phyloP scores from a whole-genome alignment of 2,888 invertebrate species.

The Ophion ventricosus region DNA sequence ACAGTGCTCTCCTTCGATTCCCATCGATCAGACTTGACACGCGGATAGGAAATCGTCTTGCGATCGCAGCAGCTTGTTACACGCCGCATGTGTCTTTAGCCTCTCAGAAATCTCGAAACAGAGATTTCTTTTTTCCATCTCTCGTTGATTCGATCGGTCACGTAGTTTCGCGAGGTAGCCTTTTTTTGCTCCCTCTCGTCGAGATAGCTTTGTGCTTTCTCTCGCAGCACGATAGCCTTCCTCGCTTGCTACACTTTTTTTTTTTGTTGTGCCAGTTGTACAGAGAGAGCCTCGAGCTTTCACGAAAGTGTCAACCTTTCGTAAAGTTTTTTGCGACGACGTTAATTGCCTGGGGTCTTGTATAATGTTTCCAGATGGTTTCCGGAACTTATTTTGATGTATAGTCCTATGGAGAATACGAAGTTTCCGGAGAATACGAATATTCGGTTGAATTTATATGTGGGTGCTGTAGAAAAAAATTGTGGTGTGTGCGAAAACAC shows the following conservation, averaged over 20 bases:
- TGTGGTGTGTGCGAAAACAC: neutral
- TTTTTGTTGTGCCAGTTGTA: too few species aligned
- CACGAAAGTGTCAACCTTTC: neutral
- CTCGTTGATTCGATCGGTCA: neutral
- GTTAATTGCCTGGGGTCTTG: neutral
- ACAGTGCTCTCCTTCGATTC: constrained; percentile 1
- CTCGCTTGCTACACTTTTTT: neutral
- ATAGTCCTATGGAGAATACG: neutral
- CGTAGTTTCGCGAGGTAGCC: neutral
- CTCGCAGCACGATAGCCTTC: neutral
- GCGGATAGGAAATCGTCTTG: constrained; percentile 44
- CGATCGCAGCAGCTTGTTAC: neutral
- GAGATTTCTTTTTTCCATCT: neutral
- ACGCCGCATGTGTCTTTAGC: neutral
- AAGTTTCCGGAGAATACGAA: neutral
- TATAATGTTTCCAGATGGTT: neutral
- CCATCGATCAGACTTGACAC: constrained; percentile 60
- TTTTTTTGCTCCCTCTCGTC: neutral
- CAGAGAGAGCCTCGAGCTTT: neutral
- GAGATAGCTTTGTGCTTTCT: neutral
- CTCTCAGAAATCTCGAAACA: neutral
- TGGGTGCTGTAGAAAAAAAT: too few species aligned
- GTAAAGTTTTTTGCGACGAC: neutral
- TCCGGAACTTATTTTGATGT: neutral
- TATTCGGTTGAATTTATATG: too few species aligned